phyloP scores from a whole-genome alignment of 2,113 vertebrate species.

The Sylvilagus bachmani region DNA sequence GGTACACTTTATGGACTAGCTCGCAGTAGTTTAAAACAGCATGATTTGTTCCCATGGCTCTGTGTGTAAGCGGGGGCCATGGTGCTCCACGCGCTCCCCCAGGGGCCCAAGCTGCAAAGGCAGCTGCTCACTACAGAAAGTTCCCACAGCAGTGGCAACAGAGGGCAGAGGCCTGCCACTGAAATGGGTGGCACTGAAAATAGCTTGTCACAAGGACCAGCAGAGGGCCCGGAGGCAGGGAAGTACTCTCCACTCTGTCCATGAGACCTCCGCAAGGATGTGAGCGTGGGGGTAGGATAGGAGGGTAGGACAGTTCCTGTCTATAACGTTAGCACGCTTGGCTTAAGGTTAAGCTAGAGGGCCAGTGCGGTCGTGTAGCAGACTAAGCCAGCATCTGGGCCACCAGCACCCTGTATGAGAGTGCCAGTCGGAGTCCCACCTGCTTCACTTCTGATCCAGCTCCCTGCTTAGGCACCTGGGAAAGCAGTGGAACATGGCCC shows the following conservation, averaged over 20 bases:
- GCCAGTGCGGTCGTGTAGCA: no score
- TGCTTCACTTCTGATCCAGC: no score
- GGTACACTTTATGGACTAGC: neutral
- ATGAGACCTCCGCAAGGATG: neutral
- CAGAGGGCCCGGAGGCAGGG: neutral
- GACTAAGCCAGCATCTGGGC: no score
- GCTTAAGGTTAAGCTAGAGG: neutral
- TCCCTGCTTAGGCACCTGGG: no score
- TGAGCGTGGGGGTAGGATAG: accelerated
- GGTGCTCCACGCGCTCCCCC: neutral
- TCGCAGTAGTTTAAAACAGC: constrained; percentile 11
- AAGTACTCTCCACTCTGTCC: neutral
- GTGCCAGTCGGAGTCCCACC: no score
- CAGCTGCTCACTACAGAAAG: neutral
- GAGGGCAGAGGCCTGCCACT: neutral
- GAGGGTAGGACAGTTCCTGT: neutral
- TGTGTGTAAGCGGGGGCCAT: neutral
- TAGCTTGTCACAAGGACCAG: neutral
- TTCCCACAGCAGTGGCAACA: neutral
- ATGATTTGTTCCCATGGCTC: neutral
- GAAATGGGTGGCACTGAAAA: neutral
- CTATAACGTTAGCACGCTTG: neutral
- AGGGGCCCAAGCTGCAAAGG: neutral
- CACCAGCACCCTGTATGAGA: no score
- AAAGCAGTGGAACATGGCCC: no score